Evolutionary conservation across 2,113 vertebrate genomes (phyloP).

Genomic region (Stomatorhinus ivindoensis): DNA sequence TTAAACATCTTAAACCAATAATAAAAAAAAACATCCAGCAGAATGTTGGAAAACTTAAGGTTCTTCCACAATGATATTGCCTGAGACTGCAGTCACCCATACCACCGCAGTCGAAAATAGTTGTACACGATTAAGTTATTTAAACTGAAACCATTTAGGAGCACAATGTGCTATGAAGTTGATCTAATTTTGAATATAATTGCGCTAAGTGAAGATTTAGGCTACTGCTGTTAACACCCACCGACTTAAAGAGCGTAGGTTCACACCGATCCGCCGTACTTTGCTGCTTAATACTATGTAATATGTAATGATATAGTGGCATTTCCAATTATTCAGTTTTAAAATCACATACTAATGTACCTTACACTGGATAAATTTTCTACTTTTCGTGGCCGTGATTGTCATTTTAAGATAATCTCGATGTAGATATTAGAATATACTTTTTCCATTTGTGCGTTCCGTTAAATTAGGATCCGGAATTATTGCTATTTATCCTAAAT

Average conservation of each 20-base stretch:
- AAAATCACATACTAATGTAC: neutral
- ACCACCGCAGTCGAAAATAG: neutral
- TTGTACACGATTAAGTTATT: neutral
- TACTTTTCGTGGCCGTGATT: neutral
- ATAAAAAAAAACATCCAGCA: neutral
- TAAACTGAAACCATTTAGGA: neutral
- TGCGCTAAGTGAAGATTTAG: neutral
- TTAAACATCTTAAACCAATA: neutral
- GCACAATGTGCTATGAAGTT: neutral
- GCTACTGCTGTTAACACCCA: neutral
- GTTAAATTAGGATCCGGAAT: neutral
- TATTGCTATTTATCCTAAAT: neutral
- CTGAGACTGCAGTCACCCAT: neutral
- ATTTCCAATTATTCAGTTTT: neutral
- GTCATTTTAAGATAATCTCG: neutral
- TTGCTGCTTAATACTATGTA: neutral
- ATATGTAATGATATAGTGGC: neutral
- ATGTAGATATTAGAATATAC: neutral
- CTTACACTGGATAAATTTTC: neutral
- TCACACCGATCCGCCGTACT: neutral
- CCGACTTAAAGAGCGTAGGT: neutral
- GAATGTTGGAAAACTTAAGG: neutral
- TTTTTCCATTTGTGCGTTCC: neutral
- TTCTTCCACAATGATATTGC: neutral
- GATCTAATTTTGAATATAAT: neutral